Percentiles rank a stretch among this genome's conserved stretches.
Conservation (phyloP, 2,113 vertebrate genomes). For the Syrmaticus mikado region DNA sequence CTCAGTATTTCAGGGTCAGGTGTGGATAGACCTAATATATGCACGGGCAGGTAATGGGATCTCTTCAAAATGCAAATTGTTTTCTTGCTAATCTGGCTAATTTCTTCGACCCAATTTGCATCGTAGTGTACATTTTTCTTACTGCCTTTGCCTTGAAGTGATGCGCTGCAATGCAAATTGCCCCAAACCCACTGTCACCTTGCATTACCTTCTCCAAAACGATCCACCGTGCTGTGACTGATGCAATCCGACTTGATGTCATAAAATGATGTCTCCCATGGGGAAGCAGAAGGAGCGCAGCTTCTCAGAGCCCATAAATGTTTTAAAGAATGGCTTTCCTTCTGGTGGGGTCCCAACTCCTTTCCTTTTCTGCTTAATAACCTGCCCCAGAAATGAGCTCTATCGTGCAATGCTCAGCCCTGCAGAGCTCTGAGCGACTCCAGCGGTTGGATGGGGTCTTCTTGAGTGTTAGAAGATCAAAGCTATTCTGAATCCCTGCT, state of each 20-base stretch:
- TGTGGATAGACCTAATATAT: not conserved
- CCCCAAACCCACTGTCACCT: not conserved
- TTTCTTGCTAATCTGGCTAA: constrained; percentile 38
- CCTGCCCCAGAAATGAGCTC: not conserved
- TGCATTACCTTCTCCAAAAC: not conserved
- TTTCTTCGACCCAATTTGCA: constrained; percentile 1
- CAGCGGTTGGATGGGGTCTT: not conserved
- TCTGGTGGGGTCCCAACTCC: not conserved
- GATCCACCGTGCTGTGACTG: not conserved
- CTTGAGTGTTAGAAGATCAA: fast-evolving
- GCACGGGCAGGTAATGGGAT: not conserved
- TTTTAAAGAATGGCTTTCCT: not conserved
- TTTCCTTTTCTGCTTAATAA: not conserved
- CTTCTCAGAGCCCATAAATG: not conserved
- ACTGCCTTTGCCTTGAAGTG: not conserved
- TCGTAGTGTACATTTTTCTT: not conserved
- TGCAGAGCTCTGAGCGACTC: not conserved
- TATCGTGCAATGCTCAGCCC: not conserved
- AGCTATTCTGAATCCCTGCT: not conserved
- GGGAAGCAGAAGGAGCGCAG: not conserved
- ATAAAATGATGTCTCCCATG: not conserved
- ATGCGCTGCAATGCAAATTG: not conserved
- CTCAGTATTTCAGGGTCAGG: not conserved
- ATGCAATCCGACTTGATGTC: not conserved
- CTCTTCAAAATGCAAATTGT: constrained; percentile 36